phyloP scores from a whole-genome alignment of 2,113 vertebrate genomes.

The Oryctolagus cuniculus region DNA sequence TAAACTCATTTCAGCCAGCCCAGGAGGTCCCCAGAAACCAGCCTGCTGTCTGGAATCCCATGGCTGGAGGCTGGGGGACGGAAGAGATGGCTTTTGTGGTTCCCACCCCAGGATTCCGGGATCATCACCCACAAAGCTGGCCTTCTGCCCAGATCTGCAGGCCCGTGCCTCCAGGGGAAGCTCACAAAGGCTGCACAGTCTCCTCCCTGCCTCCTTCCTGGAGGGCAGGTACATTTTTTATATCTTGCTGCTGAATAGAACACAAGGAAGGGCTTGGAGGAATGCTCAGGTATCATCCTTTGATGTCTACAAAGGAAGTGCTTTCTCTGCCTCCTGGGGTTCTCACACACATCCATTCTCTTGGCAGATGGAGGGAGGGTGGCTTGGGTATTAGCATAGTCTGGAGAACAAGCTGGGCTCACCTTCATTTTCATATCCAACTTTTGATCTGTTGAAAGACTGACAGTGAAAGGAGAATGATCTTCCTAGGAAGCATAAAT shows the following conservation, averaged over 20 bases:
- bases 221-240: conserved; percentile 81
- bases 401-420: conserved; percentile 77
- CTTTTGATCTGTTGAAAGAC: conserved; percentile 86
- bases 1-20: not conserved
- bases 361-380: conserved; percentile 80
- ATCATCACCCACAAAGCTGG: conserved; percentile 75
- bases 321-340: conserved; percentile 75
- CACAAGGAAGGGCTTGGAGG: conserved; percentile 79
- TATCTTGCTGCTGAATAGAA: conserved; percentile 80
- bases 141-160: conserved; percentile 66
- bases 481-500: conserved; percentile 82
- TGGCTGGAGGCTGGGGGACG: conserved; percentile 14
- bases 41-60: not conserved
- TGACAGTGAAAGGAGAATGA: conserved; percentile 81
- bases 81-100: conserved; percentile 43
- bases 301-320: conserved; percentile 84
- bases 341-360: conserved; percentile 80
- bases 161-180: conserved; percentile 69
- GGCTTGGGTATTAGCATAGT: conserved; percentile 79
- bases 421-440: conserved; percentile 72
- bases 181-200: conserved; percentile 65
- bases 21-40: conserved; percentile 41
- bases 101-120: conserved; percentile 65
- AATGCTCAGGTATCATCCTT: conserved; percentile 82
- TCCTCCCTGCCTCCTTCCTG: conserved; percentile 76